phyloP scores from a whole-genome alignment of 1,140 invertebrate genomes.

The Lamellibrachia luymesi region DNA sequence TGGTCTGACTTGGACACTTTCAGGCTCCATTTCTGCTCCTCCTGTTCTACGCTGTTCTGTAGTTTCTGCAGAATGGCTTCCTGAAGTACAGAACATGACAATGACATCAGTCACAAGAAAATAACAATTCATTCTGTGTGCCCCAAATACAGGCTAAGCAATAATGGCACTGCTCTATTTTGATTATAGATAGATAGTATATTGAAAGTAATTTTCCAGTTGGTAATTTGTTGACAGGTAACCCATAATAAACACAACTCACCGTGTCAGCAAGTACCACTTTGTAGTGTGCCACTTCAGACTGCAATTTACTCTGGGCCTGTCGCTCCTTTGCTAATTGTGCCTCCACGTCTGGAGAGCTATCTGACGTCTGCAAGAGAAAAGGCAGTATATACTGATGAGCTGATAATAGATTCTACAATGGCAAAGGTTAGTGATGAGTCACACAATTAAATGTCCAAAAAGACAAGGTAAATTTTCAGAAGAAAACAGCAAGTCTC shows the following conservation, averaged over 20 bases:
- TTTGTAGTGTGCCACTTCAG: conserved; percentile 45
- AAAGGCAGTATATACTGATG: not conserved
- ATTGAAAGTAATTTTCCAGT: not conserved
- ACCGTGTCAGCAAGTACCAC: conserved; percentile 46
- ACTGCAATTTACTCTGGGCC: conserved; percentile 31
- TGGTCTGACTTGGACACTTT: conserved; percentile 34
- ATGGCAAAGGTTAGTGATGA: too few relatives aligned
- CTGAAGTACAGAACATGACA: conserved; percentile 26
- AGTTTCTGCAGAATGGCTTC: conserved; percentile 70
- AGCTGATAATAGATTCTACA: not conserved
- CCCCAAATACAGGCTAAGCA: not conserved
- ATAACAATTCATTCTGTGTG: not conserved
- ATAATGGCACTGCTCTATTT: not conserved
- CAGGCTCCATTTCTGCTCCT: conserved; percentile 70
- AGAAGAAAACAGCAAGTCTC: too few relatives aligned
- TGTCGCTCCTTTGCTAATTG: not conserved
- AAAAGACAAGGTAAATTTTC: too few relatives aligned
- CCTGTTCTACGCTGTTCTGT: conserved; percentile 68
- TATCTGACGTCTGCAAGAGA: not conserved
- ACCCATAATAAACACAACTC: conserved; percentile 28
- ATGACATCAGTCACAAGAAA: not conserved
- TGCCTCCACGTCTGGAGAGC: conserved; percentile 4
- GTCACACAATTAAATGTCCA: too few relatives aligned
- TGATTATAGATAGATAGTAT: not conserved
- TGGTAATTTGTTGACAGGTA: not conserved